Conservation (phyloP, 2,113 vertebrate species). For the Taxidea taxus region DNA sequence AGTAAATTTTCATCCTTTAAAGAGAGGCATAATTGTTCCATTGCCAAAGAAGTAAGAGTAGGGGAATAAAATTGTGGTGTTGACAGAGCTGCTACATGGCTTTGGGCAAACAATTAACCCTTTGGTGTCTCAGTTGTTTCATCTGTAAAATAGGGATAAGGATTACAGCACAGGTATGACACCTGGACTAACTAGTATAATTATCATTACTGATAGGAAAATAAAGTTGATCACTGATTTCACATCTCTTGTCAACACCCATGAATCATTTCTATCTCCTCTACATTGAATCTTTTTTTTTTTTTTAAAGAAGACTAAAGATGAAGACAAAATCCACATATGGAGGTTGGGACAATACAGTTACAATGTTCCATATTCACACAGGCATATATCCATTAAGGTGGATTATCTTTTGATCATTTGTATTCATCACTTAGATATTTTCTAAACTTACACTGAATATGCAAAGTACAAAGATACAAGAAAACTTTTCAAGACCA, state of each 20-base stretch:
- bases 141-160: constrained; percentile 74
- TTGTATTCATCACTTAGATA: not conserved
- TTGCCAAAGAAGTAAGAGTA: not conserved
- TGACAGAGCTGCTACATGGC: not conserved
- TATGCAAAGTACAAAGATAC: not conserved
- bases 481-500: not conserved
- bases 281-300: not conserved
- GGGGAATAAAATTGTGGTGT: not conserved
- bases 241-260: not conserved
- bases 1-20: not conserved
- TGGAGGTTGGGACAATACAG: not conserved
- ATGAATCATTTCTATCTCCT: constrained; percentile 23
- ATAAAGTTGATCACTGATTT: constrained; percentile 47
- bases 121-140: constrained; percentile 70
- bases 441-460: constrained; percentile 23
- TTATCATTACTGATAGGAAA: constrained; percentile 70
- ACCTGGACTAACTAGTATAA: constrained; percentile 64
- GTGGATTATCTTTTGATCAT: not conserved
- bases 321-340: not conserved
- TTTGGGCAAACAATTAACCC: constrained; percentile 69
- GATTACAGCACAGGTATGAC: constrained; percentile 61
- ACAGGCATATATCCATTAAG: not conserved
- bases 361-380: not conserved
- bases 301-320: not conserved
- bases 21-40: not conserved